Base-by-base conservation (phyloP, 2,113 vertebrate genomes). In the Heterochromis multidens region DNA sequence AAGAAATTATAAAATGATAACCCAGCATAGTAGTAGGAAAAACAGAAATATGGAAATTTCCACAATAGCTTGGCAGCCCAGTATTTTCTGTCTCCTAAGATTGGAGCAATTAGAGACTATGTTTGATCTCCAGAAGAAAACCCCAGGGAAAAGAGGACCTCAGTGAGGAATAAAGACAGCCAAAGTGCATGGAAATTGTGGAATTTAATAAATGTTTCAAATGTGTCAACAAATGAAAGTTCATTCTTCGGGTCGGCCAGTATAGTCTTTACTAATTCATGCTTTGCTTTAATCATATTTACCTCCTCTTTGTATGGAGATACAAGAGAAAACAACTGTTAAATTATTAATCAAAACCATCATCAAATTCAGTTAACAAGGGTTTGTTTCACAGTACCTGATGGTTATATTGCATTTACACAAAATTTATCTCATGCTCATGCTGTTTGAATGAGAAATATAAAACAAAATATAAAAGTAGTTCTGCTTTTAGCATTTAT, bases 171-270 rank as follows among this genome's bases (percentile, higher is more conserved):
- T 82, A 67, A 57, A 77, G 5, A 77, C 14, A 88, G 31, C 37
- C 31, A 89, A 40, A 87, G 57, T 3, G 37, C 81, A 57, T 37
- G 54, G 59, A 81, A 61, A 35, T 79, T 77, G 37, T 84, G 58
- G 59, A 84, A 77, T 67, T 57, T 16, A 72, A 40, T 35, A 85
- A 81, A 89, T 46, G 81, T 79, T 80, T 86, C 3, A 81, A 70
- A 33, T 17, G 19, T 37, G 74, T 57, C 79, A 80, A 57, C 29
- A 88, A 61, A 85, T 81, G 3, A 27, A 63, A 59, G 29, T 33
- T 77, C 10, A 35, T 77, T 76, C 52, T 74, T 54, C 14, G 27
- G 46, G 70, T 74, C 11, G 4, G 27, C 70, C 27, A 33, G 46
- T 11, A 54, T 29, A 74, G 27, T 74, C 70, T 74, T 74, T 74